Evolutionary conservation across 1,140 invertebrate genomes (phyloP).

Genomic region (Leptestheria dahalacensis): DNA sequence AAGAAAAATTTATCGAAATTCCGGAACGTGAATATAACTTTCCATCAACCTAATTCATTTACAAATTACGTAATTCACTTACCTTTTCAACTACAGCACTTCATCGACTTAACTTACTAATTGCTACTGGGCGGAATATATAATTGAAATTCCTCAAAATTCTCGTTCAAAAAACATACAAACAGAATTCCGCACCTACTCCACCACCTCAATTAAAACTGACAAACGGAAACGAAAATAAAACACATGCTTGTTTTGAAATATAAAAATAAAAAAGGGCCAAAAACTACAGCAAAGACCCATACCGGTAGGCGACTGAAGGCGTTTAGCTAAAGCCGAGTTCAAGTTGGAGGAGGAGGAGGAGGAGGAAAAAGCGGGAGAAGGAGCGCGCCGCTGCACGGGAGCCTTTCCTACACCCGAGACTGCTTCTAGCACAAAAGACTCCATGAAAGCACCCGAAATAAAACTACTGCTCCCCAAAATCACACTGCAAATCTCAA

Average conservation of each 20-base stretch:
- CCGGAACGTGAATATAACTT: background rate
- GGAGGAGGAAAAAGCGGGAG: constrained; percentile 61
- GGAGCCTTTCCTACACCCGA: background rate
- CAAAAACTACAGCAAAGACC: background rate
- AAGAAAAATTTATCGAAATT: background rate
- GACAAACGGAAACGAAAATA: constrained; percentile 2
- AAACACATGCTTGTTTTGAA: background rate
- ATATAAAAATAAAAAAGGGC: background rate
- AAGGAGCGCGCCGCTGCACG: constrained; percentile 28
- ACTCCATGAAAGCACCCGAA: background rate
- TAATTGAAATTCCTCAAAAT: too few species aligned
- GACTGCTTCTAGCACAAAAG: background rate
- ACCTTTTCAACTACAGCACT: too few species aligned
- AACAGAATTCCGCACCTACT: too few species aligned
- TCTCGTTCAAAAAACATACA: too few species aligned
- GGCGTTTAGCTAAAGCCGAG: constrained; percentile 34
- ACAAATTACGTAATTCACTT: too few species aligned
- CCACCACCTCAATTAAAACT: too few species aligned
- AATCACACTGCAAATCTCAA: too few species aligned
- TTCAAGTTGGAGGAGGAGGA: constrained; percentile 59
- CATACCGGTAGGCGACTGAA: constrained; percentile 50
- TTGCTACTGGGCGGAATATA: too few species aligned
- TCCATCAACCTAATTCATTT: too few species aligned
- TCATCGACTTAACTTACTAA: too few species aligned
- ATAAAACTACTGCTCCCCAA: too few species aligned